Evolutionary conservation across 2,113 vertebrate species (phyloP), one percentile per base, ranked within the genome.

Genomic region (Numida meleagris): DNA sequence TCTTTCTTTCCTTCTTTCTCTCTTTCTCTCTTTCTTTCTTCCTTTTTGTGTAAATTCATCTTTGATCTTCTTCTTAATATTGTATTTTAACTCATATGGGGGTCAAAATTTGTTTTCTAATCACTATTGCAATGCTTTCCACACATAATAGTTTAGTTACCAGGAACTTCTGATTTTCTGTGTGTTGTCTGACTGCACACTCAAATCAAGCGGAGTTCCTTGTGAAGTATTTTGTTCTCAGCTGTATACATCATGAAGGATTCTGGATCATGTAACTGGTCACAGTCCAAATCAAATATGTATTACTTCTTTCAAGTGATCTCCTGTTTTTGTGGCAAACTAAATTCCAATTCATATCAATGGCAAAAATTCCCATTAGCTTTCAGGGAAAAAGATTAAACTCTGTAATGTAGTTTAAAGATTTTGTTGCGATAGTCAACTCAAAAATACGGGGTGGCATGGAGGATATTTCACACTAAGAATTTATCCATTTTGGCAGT

Each of bases 361-460:
- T 66, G 67, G 67, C 48, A 88, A 82, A 51, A 88, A 70, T 10
- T 89, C 71, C 67, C 50, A 50, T 4, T 58, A 63, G 61, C 36
- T 65, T 73, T 58, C 62, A 91, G 66, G 62, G 20, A 58, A 94
- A 92, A 87, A 78, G 27, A 82, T 79, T 84, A 78, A 85, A 75
- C 4, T 67, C 33, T 20, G 2, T 61, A 43, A 82, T 36, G 27
- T 27, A 4, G 43, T 65, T 57, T 51, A 76, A 73, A 87, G 11
- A 7, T 74, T 80, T 80, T 77, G 9, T 57, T 79, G 62, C 12
- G 21, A 9, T 65, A 46, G 66, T 82, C 23, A 86, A 12, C 38
- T 75, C 81, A 65, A 43, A 89, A 72, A 48, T 85, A 18, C 45
- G 79, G 78, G 59, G 58, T 87, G 36, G 53, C 38, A 14, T 89